Conservation (phyloP, 2,113 vertebrate genomes). For the Pedetes capensis region DNA sequence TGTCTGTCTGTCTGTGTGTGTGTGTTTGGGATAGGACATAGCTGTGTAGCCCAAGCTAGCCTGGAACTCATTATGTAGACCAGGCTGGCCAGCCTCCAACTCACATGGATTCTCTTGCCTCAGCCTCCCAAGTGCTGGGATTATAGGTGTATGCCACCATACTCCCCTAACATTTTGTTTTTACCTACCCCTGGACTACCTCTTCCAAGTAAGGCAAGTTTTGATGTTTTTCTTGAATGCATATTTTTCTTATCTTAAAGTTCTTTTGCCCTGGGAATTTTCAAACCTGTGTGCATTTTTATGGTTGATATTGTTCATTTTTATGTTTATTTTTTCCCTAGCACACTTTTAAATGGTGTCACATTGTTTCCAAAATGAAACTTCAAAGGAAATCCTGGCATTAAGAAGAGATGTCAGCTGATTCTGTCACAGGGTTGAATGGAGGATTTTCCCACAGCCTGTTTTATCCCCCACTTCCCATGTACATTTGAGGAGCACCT, state of each 20-base stretch:
- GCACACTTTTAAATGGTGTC: neutral
- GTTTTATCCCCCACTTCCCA: neutral
- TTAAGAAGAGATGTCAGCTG: neutral
- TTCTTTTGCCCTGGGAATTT: neutral
- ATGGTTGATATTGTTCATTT: neutral
- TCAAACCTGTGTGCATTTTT: neutral
- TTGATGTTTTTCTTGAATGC: neutral
- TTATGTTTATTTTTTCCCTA: neutral
- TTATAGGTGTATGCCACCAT: no score
- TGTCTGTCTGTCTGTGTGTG: no score
- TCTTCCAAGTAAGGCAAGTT: neutral
- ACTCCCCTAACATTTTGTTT: no score
- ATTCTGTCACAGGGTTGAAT: neutral
- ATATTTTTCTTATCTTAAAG: neutral
- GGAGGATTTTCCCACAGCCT: neutral
- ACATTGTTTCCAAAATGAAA: neutral
- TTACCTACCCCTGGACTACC: neutral
- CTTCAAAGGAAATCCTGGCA: neutral
- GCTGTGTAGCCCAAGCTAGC: no score
- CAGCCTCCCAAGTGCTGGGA: no score
- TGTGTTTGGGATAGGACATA: no score
- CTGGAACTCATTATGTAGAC: no score
- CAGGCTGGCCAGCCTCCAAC: no score
- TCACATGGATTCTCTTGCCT: no score
- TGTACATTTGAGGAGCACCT: rapidly evolving